phyloP scores from a whole-genome alignment of 2,888 invertebrate genomes.

The Zaprionus bogoriensis region DNA sequence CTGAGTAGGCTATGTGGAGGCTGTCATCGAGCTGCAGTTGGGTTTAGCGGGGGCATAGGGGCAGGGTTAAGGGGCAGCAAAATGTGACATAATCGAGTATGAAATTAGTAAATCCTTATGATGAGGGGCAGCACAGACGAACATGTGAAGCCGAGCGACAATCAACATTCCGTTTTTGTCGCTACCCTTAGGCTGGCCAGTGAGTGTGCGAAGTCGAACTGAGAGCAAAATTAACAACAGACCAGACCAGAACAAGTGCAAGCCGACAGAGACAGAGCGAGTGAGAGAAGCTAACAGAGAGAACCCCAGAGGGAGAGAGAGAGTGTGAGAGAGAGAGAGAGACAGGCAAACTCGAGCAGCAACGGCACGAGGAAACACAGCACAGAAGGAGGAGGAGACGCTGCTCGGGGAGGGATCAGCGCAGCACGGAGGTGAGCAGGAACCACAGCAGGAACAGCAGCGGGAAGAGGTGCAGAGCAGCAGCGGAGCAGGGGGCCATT shows the following conservation, averaged over 20 bases:
- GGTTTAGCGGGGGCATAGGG: no score
- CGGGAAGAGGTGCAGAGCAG: not conserved
- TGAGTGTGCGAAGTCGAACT: constrained; percentile 1
- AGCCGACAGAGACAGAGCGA: not conserved
- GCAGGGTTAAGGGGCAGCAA: no score
- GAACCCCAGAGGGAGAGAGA: not conserved
- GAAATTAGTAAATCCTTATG: constrained; percentile 35
- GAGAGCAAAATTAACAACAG: constrained; percentile 1
- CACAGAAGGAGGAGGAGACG: no score
- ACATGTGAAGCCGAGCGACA: constrained; percentile 55
- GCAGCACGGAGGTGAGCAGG: not conserved
- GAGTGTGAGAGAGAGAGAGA: not conserved
- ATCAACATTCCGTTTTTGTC: constrained; percentile 45
- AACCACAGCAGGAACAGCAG: not conserved
- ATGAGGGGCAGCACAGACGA: constrained; percentile 60
- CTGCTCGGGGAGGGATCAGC: not conserved
- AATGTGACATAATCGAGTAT: constrained; percentile 28
- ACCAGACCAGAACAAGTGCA: not conserved
- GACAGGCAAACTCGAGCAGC: no score
- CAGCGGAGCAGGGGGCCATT: not conserved
- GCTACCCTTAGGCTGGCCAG: constrained; percentile 40
- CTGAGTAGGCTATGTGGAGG: not conserved
- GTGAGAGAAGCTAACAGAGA: not conserved
- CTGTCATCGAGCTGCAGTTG: not conserved
- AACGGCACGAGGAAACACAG: no score